These are phyloP conservation scores for Molossus alvarezi DNA, from an alignment of 2,797 vertebrate species.

Conservation along the genomic window DNA sequence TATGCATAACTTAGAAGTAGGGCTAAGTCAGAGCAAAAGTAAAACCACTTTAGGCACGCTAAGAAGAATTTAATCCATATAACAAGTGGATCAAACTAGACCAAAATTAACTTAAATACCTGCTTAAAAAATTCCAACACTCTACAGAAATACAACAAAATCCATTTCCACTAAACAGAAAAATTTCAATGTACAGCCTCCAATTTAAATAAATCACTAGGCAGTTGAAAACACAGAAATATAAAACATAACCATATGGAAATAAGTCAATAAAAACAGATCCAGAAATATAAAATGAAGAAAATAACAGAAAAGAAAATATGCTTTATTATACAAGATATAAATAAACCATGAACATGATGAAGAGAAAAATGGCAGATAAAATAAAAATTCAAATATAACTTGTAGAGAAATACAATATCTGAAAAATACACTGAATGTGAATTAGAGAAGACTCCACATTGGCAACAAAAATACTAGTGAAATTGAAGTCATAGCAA, in stretches of 20 bases:
- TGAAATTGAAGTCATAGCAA: background rate
- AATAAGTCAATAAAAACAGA: conserved; percentile 11
- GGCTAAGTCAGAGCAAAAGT: background rate
- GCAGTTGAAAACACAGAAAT: background rate
- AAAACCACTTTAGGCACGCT: background rate
- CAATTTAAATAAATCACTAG: background rate
- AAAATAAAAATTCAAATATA: background rate
- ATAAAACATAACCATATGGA: background rate
- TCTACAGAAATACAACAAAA: conserved; percentile 40
- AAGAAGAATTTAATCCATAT: background rate
- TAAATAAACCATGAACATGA: background rate
- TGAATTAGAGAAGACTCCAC: background rate
- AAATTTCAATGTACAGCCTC: background rate
- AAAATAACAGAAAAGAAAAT: conserved; percentile 11
- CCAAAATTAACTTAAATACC: background rate
- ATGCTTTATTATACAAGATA: background rate
- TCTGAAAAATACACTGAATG: background rate
- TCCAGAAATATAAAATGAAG: background rate
- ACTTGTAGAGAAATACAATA: background rate
- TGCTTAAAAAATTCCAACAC: background rate
- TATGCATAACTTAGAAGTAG: background rate
- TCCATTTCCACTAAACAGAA: background rate
- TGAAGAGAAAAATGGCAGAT: background rate
- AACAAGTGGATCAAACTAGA: background rate
- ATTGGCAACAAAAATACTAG: background rate